A percentile compares a stretch with the other conserved stretches of the same genome.
Evolutionary conservation across 53 echinoderm and acorn worm genomes (phyloP).

Genomic region (Echinometra lucunter): DNA sequence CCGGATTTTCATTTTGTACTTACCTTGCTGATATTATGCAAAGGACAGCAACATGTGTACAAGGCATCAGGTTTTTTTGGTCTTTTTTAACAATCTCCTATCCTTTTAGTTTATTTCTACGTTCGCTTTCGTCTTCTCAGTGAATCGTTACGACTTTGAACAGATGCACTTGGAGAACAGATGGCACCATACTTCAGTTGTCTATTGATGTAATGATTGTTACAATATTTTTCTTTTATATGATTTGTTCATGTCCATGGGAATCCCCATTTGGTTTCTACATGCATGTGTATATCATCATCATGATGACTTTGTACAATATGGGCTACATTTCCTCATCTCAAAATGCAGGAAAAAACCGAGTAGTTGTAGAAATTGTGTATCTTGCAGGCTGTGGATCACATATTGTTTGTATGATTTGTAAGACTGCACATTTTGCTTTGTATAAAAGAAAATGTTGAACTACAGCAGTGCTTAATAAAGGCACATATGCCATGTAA

Average conservation of each 20-base stretch:
- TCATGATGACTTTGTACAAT: neutral
- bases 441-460: constrained; percentile 16
- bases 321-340: neutral
- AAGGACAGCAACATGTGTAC: constrained; percentile 32
- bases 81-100: neutral
- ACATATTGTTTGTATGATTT: constrained; percentile 48
- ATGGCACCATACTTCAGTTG: neutral
- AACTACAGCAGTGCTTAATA: constrained; percentile 15
- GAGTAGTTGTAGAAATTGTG: neutral
- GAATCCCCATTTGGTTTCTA: neutral
- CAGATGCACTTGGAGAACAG: neutral
- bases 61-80: neutral
- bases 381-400: neutral
- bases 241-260: neutral
- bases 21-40: constrained; percentile 32
- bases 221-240: neutral
- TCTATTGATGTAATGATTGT: neutral
- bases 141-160: neutral
- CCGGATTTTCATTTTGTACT: constrained; percentile 31
- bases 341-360: neutral
- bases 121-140: neutral
- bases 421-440: neutral
- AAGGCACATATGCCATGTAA: neutral
- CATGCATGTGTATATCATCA: neutral
- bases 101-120: neutral